Evolutionary conservation across 2,888 invertebrate species (phyloP), one percentile per base, ranked within the genome.

Genomic region (Mythimna vitellina): DNA sequence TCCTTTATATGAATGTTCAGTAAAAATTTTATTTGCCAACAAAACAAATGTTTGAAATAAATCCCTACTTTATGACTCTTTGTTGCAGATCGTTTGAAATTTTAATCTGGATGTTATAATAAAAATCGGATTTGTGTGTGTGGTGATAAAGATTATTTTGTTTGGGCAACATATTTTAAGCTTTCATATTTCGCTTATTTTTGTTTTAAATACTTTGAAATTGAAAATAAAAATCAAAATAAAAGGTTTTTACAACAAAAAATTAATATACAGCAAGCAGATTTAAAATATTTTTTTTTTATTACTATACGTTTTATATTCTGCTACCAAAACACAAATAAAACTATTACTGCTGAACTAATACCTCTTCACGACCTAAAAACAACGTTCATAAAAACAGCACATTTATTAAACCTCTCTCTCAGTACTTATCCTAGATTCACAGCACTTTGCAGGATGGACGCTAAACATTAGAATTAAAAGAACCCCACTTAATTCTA

Each of bases 61-160:
- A 83, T 63, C 66, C 62, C 62, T 70, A 65, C 67, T 70, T 82
- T 72, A 74, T 77, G 61, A 57, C 68, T 74, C 80, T 71, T 76
- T 83, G 71, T 69, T 65, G 69, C 64, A 62, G 67, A 70, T 65
- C 70, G 76, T 83, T 83, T 76, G 63, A 78, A 82, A 81, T 81
- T 83, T 81, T 78, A 83, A 83, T 81, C 68, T 66, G 54, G 65
- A 38, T 76, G 73, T 76, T 72, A 78, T 74, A 78, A 78, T 76
- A 80, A 83, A 83, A 83, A 78, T 74, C 53, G 66, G 76, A 81
- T 83, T 81, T 76, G 83, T 65, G 58, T 80, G 76, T 80, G 76
- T 58, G 76, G 68, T 17, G 69, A 80, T 77, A 77, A 77, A 72
- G 73, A 80, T 81, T 80, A 70, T 81, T 80, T 67, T 67, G 72